Conservation (phyloP, 1,140 invertebrate species). For the Bombus soroeensis region DNA sequence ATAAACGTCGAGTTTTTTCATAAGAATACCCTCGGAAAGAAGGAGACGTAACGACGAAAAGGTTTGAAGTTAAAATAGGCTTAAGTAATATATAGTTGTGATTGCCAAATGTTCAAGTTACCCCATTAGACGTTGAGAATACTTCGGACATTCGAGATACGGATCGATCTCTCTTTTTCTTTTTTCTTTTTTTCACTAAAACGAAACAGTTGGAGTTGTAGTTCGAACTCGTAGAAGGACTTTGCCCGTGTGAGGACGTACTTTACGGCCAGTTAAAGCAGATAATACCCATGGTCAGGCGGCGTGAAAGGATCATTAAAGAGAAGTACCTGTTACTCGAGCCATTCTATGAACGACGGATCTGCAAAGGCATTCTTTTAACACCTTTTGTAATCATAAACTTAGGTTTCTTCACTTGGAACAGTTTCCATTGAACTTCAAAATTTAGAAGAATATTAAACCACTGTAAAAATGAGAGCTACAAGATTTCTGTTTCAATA, state of each 20-base stretch:
- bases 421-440: background rate
- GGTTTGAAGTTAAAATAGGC: background rate
- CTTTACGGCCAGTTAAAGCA: constrained; percentile 44
- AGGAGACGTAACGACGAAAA: too few species aligned
- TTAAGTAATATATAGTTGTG: background rate
- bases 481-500: too few species aligned
- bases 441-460: background rate
- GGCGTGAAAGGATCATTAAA: constrained; percentile 52
- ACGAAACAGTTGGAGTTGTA: constrained; percentile 17
- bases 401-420: background rate
- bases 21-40: background rate
- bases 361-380: background rate
- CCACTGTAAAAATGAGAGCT: too few species aligned
- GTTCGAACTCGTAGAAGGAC: constrained; percentile 12
- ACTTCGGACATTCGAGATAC: background rate
- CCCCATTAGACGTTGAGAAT: background rate
- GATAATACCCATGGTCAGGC: constrained; percentile 36
- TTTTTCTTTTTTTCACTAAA: background rate
- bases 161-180: constrained; percentile 5
- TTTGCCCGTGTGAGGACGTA: constrained; percentile 18
- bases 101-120: background rate
- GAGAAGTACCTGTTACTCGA: constrained; percentile 45
- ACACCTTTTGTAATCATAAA: constrained; percentile 1
- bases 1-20: background rate
- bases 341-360: background rate